Base-by-base conservation (phyloP, 2,113 vertebrate genomes). In the Nesospiza acunhae region DNA sequence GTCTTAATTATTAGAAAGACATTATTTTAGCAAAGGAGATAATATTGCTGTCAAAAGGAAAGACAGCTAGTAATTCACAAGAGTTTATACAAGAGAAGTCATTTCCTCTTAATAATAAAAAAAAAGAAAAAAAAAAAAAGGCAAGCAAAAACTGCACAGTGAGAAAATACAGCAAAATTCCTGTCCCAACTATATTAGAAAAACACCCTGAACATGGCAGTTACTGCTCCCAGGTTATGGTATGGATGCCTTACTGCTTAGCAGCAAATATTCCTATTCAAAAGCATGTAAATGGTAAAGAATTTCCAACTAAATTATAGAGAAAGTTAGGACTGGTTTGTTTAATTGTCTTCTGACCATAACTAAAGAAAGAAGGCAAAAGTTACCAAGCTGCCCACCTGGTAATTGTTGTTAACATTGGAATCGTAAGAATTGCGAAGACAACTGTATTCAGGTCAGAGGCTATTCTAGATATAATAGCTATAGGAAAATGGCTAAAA, bases 41-140 rank as follows among this genome's bases (percentile, higher is more conserved):
- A 87, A 59, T 70, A 70, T 8, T 92, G 62, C 56, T 92, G 67
- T 92, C 81, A 82, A 76, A 94, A 55, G 24, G 46, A 95, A 89
- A 69, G 83, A 64, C 58, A 93, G 49, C 18, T 66, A 52, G 27
- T 49, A 91, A 92, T 50, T 81, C 37, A 58, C 11, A 46, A 13
- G 42, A 28, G 27, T 62, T 81, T 66, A 62, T 2, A 83, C 17
- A 74, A 67, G 17, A 76, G 28, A 63, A 84, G 42, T 64, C 0
- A 84, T 35, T 89, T 94, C 85, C 93, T 82, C 53, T 85, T 35
- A 33, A 56, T 8, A 8, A 28, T 30, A 33, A 47, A 37, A 10
- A 31, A 31, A 28, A 26, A 19, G 24, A 22, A n/a, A 5, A 27
- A 14, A 26, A 66, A 33, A 27, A 76, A 37, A 67, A 27, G 2